Base-by-base conservation (phyloP, 2,888 invertebrate genomes). In the Eupithecia insigniata region DNA sequence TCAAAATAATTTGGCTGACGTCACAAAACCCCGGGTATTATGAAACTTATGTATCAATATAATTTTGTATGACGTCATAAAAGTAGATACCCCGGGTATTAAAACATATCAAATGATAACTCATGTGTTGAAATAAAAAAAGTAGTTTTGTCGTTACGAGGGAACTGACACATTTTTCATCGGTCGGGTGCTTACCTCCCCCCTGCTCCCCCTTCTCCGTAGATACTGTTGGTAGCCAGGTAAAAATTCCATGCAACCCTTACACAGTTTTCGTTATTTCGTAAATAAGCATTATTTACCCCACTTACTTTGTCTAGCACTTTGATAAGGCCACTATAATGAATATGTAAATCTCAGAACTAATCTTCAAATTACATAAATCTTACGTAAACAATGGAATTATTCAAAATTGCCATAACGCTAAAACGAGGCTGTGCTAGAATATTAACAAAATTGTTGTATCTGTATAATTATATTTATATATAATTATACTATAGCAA, bases 371-470 rank as follows among this genome's bases (percentile, higher is more conserved):
- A 62, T 62, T 62, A 62, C 34, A 62, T 62, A 62, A 62, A 62
- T 62, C 8, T 62, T 62, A 34, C 62, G 62, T 34, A 62, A 62
- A 62, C 62, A 62, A 62, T 62, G 34, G n/a, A 62, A 34, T 62
- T 60, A 62, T 62, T n/a, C 62, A 5, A 18, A 30, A 60, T 60
- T 16, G 18, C 30, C 60, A 60, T 60, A 18, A 60, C 8, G 18
- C 30, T 30, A 30, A 60, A 30, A 60, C 30, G 30, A 60, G 60
- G 60, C 30, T 16, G 60, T 28, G 60, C 28, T 60, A 30, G 60
- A 60, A 60, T 60, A 30, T 30, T 60, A 30, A 60, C 2, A 18
- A 60, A 18, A 18, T 18, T 1, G 5, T 1, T 28, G 18, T 30
- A 58, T 22, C 22, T 51, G n/a, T 16, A 10, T 26, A 3, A 55